Conservation (phyloP, 2,113 vertebrate species). For the Apodemus sylvaticus region DNA sequence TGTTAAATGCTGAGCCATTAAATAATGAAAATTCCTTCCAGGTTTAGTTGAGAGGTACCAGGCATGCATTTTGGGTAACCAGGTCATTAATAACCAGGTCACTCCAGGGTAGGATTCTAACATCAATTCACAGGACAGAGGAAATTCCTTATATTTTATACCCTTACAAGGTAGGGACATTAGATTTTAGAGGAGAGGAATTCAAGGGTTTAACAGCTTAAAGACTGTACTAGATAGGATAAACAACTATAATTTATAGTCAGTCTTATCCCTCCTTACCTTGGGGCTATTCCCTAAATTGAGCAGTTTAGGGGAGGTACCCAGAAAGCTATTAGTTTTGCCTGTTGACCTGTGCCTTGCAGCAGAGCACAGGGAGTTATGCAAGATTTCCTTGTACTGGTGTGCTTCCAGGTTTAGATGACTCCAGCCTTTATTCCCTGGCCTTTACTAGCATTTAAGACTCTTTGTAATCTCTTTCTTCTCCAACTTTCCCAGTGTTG, state of each 20-base stretch:
- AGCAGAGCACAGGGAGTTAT: background rate
- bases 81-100: background rate
- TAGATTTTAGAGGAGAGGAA: background rate
- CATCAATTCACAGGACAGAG: background rate
- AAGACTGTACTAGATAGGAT: background rate
- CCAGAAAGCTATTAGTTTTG: background rate
- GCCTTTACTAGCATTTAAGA: background rate
- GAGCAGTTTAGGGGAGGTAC: background rate
- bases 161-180: background rate
- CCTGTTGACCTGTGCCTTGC: background rate
- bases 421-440: constrained; percentile 35
- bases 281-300: background rate
- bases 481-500: constrained; percentile 24
- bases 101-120: background rate
- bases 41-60: background rate
- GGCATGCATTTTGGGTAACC: background rate
- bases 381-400: constrained; percentile 47
- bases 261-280: background rate
- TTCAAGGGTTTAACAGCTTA: background rate
- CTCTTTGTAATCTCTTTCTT: background rate
- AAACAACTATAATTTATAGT: background rate
- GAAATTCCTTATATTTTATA: background rate
- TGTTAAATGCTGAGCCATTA: background rate
- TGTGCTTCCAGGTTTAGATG: constrained; percentile 72
- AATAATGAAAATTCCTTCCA: background rate